A percentile compares a stretch with the other conserved stretches of the same genome.
These are phyloP conservation scores for Sphenodon punctatus DNA, from an alignment of 2,797 vertebrate species.

Conservation along the genomic window DNA sequence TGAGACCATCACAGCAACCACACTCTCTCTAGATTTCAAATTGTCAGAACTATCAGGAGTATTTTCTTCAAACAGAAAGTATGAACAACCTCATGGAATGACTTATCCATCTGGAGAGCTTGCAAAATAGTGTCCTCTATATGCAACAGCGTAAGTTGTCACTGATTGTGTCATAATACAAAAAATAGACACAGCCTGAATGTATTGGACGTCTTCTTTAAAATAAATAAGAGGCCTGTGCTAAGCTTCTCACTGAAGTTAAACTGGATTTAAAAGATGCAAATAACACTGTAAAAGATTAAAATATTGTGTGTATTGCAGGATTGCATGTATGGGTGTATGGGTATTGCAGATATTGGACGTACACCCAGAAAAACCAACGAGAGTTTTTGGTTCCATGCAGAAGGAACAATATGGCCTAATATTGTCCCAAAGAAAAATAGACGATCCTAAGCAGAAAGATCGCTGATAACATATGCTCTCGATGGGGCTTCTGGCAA, in stretches of 20 bases:
- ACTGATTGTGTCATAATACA: not conserved
- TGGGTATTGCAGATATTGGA: too few species aligned
- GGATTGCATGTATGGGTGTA: too few species aligned
- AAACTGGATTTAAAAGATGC: fast-evolving
- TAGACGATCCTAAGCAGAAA: not conserved
- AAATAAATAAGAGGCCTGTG: fast-evolving
- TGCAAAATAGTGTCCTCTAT: not conserved
- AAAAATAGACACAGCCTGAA: not conserved
- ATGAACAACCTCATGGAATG: not conserved
- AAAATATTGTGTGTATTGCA: too few species aligned
- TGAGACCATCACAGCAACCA: too few species aligned
- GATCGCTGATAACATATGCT: not conserved
- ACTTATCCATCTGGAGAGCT: not conserved
- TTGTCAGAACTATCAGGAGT: not conserved
- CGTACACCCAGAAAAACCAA: fast-evolving
- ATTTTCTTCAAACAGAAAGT: not conserved
- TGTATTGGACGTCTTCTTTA: not conserved
- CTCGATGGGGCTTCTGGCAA: not conserved
- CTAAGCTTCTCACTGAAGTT: fast-evolving
- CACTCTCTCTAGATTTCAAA: too few species aligned
- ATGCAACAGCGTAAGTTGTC: not conserved
- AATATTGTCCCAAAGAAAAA: too few species aligned
- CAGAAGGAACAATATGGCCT: not conserved
- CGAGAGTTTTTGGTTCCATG: too few species aligned
- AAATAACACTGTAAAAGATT: too few species aligned